Evolutionary conservation across 2,888 invertebrate genomes (phyloP).

Genomic region (Pteria penguin): DNA sequence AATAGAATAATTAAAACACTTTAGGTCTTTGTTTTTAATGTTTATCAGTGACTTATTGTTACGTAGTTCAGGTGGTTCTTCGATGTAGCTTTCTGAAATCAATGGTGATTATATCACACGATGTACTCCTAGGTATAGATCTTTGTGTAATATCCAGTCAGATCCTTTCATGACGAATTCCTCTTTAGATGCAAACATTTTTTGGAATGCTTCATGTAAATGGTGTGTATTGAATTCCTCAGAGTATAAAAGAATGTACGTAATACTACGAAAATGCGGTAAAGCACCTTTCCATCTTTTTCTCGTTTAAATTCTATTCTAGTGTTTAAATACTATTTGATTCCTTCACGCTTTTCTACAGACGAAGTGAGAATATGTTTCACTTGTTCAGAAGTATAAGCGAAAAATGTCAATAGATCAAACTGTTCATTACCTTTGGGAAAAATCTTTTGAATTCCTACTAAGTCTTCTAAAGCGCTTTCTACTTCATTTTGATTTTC

Average conservation of each 20-base stretch:
- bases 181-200: conserved; percentile 47
- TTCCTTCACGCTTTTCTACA: conserved; percentile 5
- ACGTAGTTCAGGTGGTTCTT: not conserved
- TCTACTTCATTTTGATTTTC: not conserved
- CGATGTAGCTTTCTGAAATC: conserved; percentile 40
- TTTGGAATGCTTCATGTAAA: conserved; percentile 43
- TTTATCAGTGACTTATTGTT: not conserved
- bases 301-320: conserved; percentile 42
- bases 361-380: too few species aligned
- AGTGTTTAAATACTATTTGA: conserved; percentile 45
- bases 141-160: conserved; percentile 47
- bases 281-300: conserved; percentile 3
- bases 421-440: too few species aligned
- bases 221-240: conserved; percentile 28
- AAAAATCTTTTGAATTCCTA: not conserved
- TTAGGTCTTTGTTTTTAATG: too few species aligned
- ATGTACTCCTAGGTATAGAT: too few species aligned
- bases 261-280: conserved; percentile 34
- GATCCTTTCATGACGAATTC: conserved; percentile 47
- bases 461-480: not conserved
- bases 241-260: conserved; percentile 24
- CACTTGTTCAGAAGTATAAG: too few species aligned
- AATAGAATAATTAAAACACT: too few species aligned
- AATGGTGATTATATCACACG: conserved; percentile 43
- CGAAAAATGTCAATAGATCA: not conserved